Conservation (phyloP, 2,888 invertebrate genomes). For the Blastobasis lacticolella region DNA sequence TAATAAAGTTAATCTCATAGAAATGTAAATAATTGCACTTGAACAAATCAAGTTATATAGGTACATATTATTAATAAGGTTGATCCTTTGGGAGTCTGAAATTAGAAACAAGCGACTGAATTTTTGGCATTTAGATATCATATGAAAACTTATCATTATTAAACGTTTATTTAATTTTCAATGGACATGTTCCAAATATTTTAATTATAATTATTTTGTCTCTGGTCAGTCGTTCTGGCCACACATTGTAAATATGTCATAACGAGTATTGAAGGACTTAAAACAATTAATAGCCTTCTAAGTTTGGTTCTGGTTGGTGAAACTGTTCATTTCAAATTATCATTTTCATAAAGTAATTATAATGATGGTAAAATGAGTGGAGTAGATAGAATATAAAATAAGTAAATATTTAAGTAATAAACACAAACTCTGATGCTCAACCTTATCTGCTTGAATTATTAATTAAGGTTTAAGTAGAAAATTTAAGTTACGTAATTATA, state of each 20-base stretch:
- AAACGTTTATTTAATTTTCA: too few species aligned
- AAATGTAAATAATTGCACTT: slow-evolving; percentile 17
- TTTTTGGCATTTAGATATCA: slow-evolving; percentile 22
- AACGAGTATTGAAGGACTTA: too few species aligned
- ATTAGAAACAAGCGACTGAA: slow-evolving; percentile 40
- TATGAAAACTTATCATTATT: slow-evolving; percentile 4
- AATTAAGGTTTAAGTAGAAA: slow-evolving; percentile 38
- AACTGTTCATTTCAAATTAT: slow-evolving; percentile 51
- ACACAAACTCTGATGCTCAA: slow-evolving; percentile 64
- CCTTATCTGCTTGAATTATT: slow-evolving; percentile 50
- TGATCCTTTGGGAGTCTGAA: slow-evolving; percentile 30
- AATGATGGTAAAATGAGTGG: slow-evolving; percentile 54
- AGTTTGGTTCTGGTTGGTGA: not conserved
- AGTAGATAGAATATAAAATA: slow-evolving; percentile 8
- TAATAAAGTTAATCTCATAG: slow-evolving; percentile 8
- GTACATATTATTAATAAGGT: too few species aligned
- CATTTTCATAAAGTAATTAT: slow-evolving; percentile 21
- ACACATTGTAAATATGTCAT: too few species aligned
- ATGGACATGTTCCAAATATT: too few species aligned
- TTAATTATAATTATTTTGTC: too few species aligned
- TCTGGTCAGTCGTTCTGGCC: too few species aligned
- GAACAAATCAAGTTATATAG: slow-evolving; percentile 1
- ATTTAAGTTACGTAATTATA: slow-evolving; percentile 27
- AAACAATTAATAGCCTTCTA: not conserved
- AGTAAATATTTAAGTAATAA: slow-evolving; percentile 16